Conservation (phyloP, 2,113 vertebrate species). For the Rhea pennata region DNA sequence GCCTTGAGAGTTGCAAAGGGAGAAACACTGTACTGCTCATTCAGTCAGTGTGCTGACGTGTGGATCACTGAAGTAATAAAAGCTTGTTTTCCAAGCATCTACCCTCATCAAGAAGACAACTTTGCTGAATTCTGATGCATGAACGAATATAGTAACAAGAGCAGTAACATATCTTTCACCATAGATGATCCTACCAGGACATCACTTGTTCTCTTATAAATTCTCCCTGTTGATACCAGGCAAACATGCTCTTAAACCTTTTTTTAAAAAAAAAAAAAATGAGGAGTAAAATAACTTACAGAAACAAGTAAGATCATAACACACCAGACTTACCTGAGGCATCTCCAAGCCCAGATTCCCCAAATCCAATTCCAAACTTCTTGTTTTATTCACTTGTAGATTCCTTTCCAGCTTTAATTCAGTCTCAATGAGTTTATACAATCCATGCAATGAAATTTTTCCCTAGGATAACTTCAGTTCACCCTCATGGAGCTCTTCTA, state of each 20-base stretch:
- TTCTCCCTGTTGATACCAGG: neutral
- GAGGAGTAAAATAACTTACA: neutral
- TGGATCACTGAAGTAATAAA: constrained; percentile 62
- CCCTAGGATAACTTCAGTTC: constrained; percentile 69
- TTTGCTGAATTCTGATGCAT: neutral
- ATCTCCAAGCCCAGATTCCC: constrained; percentile 91
- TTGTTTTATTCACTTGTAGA: constrained; percentile 83
- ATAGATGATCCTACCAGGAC: neutral
- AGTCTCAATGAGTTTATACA: constrained; percentile 71
- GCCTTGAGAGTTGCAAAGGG: constrained; percentile 18
- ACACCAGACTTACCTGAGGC: constrained; percentile 91
- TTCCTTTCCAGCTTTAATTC: constrained; percentile 83
- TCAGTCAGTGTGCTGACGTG: constrained; percentile 26
- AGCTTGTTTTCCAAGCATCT: constrained; percentile 46
- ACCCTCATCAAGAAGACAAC: neutral
- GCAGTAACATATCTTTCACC: neutral
- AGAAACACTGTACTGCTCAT: constrained; percentile 40
- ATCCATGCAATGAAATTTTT: constrained; percentile 75
- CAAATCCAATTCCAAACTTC: constrained; percentile 85
- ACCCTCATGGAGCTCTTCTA: constrained; percentile 63
- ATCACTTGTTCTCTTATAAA: neutral
- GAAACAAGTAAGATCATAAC: neutral
- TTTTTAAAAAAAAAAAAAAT: neutral
- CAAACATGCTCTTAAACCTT: neutral
- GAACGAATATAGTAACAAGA: neutral